phyloP scores from a whole-genome alignment of 2,888 invertebrate genomes.

The Sarcophaga caerulescens region DNA sequence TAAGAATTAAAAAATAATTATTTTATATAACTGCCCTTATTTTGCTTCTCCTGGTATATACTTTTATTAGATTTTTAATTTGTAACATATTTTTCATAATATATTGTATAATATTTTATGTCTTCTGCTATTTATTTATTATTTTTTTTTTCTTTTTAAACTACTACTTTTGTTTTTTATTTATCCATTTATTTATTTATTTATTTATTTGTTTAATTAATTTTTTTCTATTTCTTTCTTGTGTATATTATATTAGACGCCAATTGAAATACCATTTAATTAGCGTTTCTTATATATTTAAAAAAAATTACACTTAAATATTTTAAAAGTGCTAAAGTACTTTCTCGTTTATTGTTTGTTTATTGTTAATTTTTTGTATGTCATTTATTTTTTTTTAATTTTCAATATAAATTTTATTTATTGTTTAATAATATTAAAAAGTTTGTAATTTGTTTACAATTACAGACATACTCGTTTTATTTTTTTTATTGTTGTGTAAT shows the following conservation, averaged over 20 bases:
- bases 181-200: constrained; percentile 33
- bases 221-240: constrained; percentile 15
- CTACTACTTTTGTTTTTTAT: constrained; percentile 14
- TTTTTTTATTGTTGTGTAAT: constrained; percentile 48
- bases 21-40: background rate
- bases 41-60: constrained; percentile 12
- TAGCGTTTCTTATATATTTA: constrained; percentile 42
- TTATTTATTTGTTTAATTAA: constrained; percentile 12
- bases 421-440: constrained; percentile 1
- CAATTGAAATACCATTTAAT: constrained; percentile 64
- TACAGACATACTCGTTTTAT: constrained; percentile 60
- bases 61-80: background rate
- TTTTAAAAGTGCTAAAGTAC: constrained; percentile 61
- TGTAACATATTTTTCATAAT: background rate
- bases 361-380: constrained; percentile 22
- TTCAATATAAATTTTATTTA: background rate
- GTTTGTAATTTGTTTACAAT: constrained; percentile 46
- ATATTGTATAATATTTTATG: too few species aligned
- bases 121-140: background rate
- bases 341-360: constrained; percentile 34
- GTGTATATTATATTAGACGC: constrained; percentile 18
- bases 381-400: constrained; percentile 19
- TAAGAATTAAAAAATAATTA: background rate
- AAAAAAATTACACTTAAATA: constrained; percentile 60
- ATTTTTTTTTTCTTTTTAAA: background rate